These are phyloP conservation scores for Eupeodes latifasciatus DNA, from an alignment of 2,888 invertebrate genomes.

Conservation along the genomic window DNA sequence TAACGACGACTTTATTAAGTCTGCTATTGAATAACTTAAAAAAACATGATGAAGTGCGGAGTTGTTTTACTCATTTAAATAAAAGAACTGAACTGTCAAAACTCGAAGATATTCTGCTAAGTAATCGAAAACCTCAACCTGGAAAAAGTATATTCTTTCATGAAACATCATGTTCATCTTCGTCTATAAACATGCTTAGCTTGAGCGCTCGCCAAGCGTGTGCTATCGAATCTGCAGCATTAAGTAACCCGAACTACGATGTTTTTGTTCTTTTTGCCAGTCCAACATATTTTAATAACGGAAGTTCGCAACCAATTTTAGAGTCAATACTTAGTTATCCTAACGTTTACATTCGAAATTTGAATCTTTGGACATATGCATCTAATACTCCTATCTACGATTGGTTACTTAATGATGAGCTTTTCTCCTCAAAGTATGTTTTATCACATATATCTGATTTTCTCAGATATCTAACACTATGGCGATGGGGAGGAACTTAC, in stretches of 20 bases:
- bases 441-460: constrained; percentile 81
- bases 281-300: constrained; percentile 78
- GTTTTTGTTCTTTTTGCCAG: constrained; percentile 82
- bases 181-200: constrained; percentile 60
- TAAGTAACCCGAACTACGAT: constrained; percentile 81
- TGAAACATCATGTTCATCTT: constrained; percentile 82
- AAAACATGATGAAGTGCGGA: constrained; percentile 76
- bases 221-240: constrained; percentile 83
- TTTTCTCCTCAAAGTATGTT: constrained; percentile 80
- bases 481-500: constrained; percentile 91
- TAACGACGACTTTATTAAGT: constrained; percentile 76
- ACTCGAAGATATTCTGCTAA: constrained; percentile 80
- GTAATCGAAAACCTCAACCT: constrained; percentile 79
- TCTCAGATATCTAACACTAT: constrained; percentile 84
- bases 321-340: constrained; percentile 80
- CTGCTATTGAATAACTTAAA: constrained; percentile 67
- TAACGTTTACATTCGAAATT: constrained; percentile 81
- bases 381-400: constrained; percentile 81
- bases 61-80: constrained; percentile 79
- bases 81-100: constrained; percentile 9
- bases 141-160: constrained; percentile 83
- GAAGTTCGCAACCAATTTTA: constrained; percentile 77
- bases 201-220: constrained; percentile 83
- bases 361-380: constrained; percentile 82
- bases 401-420: constrained; percentile 80